phyloP scores from a whole-genome alignment of 2,113 vertebrate species.

The Pachypanchax playfairii region DNA sequence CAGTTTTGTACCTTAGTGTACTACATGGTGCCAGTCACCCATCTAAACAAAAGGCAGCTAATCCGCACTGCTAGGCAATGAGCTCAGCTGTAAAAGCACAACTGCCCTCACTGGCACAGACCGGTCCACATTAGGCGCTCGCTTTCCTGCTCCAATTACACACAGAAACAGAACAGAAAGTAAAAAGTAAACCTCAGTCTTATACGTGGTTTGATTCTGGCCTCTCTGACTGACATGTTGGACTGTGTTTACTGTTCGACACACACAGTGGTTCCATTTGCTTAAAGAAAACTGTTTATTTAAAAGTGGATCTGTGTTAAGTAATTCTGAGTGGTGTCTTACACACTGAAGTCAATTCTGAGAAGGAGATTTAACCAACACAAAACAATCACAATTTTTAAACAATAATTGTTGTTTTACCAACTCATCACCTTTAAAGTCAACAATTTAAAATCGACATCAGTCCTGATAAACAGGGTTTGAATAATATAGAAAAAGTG shows the following conservation, averaged over 20 bases:
- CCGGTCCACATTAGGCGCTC: slow-evolving; percentile 22
- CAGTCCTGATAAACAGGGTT: no score
- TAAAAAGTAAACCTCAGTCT: slow-evolving; percentile 21
- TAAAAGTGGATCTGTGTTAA: neutral
- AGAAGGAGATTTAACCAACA: no score
- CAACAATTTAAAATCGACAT: no score
- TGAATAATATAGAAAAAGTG: no score
- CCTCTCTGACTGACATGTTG: slow-evolving; percentile 1
- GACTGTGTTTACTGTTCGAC: slow-evolving; percentile 8
- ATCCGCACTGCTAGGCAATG: slow-evolving; percentile 33
- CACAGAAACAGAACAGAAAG: slow-evolving; percentile 21
- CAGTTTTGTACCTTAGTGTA: slow-evolving; percentile 27
- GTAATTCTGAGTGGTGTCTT: neutral
- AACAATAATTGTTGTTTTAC: no score
- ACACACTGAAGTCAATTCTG: no score
- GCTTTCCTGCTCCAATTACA: slow-evolving; percentile 10
- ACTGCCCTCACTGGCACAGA: slow-evolving; percentile 30
- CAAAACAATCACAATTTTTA: no score
- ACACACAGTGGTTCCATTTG: neutral
- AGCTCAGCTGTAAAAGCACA: slow-evolving; percentile 46
- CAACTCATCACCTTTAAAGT: no score
- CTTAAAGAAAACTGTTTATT: no score
- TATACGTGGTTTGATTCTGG: slow-evolving; percentile 22
- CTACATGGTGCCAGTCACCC: slow-evolving; percentile 30
- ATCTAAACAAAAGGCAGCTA: slow-evolving; percentile 44